phyloP scores from a whole-genome alignment of 1,140 invertebrate genomes.

The Apis dorsata region DNA sequence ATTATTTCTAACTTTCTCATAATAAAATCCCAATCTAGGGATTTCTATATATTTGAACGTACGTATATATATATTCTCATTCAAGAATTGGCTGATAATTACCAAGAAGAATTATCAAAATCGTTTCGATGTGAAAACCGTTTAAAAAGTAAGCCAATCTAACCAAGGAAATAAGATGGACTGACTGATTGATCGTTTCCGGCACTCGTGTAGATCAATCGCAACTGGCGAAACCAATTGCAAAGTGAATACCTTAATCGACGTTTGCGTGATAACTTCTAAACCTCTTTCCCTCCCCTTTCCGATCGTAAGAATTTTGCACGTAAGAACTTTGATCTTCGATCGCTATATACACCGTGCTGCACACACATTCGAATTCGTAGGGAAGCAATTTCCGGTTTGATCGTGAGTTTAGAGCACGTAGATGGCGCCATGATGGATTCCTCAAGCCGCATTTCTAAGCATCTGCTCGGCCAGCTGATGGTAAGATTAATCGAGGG shows the following conservation, averaged over 20 bases:
- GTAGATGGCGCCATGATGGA: conserved; percentile 45
- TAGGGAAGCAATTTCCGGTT: conserved; percentile 62
- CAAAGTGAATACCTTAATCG: conserved; percentile 60
- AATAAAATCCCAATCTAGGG: too few species aligned
- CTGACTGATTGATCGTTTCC: conserved; percentile 29
- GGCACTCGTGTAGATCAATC: conserved; percentile 50
- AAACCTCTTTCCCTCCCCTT: not conserved
- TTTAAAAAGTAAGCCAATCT: not conserved
- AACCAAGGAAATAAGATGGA: conserved; percentile 22
- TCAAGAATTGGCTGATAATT: not conserved
- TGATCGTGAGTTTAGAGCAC: conserved; percentile 39
- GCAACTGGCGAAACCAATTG: conserved; percentile 41
- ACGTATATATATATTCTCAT: too few species aligned
- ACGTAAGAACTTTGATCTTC: conserved; percentile 63
- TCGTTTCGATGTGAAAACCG: not conserved
- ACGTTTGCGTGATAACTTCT: conserved; percentile 50
- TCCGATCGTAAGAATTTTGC: conserved; percentile 18
- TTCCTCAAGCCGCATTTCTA: conserved; percentile 39
- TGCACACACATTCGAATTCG: conserved; percentile 54
- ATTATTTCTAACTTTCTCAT: too few species aligned
- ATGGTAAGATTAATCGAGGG: conserved; percentile 55
- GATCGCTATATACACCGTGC: not conserved
- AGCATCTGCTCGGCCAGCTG: conserved; percentile 49
- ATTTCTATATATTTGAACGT: too few species aligned
- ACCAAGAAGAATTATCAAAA: too few species aligned